phyloP scores from a whole-genome alignment of 2,797 vertebrate species.

The Sebastes hopkinsi region DNA sequence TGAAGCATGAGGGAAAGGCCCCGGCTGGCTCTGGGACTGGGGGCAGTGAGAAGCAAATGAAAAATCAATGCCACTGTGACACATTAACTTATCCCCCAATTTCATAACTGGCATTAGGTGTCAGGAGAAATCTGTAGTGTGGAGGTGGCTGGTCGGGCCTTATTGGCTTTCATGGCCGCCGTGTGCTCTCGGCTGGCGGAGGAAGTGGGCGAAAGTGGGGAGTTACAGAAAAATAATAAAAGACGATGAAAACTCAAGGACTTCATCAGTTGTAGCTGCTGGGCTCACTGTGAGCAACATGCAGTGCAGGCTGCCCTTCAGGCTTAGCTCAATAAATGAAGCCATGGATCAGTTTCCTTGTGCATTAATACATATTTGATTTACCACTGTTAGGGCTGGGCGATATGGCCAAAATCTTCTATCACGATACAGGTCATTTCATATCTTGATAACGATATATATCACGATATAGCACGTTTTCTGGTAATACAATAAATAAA shows the following conservation, averaged over 20 bases:
- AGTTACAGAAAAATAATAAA: constrained; percentile 47
- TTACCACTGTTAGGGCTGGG: neutral
- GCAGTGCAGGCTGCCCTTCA: neutral
- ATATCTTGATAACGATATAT: too few species aligned
- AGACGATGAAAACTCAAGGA: constrained; percentile 43
- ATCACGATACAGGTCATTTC: too few species aligned
- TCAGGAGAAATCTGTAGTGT: constrained; percentile 73
- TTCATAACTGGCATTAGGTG: constrained; percentile 81
- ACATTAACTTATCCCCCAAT: constrained; percentile 84
- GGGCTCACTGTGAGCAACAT: constrained; percentile 1
- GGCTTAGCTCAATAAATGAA: neutral
- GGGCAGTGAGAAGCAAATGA: constrained; percentile 77
- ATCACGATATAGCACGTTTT: too few species aligned
- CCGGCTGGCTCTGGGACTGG: constrained; percentile 60
- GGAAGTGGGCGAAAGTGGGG: constrained; percentile 45
- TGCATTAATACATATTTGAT: neutral
- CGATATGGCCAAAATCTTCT: too few species aligned
- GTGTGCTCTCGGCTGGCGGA: constrained; percentile 42
- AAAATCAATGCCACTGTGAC: constrained; percentile 83
- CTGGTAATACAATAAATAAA: too few species aligned
- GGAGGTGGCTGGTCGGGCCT: constrained; percentile 57
- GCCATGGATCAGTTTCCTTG: neutral
- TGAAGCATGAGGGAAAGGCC: constrained; percentile 72
- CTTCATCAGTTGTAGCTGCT: constrained; percentile 39
- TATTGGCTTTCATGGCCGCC: constrained; percentile 62